Conservation (phyloP, 2,113 vertebrate genomes). For the Rhabdornis inornatus region DNA sequence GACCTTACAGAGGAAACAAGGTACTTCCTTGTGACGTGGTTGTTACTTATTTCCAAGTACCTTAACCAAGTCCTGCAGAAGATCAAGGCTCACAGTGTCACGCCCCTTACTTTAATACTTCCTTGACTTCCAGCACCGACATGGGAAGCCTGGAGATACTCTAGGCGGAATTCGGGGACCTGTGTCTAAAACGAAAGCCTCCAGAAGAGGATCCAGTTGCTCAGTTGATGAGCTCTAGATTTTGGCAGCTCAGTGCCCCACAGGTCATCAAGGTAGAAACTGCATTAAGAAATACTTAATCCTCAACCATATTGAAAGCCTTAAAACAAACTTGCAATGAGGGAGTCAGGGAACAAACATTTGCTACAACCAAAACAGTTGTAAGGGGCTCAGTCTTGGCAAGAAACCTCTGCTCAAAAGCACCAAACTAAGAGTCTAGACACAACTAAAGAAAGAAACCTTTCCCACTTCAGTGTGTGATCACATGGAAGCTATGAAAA, state of each 20-base stretch:
- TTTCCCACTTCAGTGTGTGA: not conserved
- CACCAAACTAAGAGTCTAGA: not conserved
- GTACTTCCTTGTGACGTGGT: not conserved
- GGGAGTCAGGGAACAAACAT: not conserved
- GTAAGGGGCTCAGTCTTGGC: not conserved
- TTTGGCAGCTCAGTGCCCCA: not conserved
- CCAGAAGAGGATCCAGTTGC: not conserved
- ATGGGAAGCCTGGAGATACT: not conserved
- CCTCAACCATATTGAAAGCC: not conserved
- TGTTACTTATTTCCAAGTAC: not conserved
- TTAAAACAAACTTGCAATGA: not conserved
- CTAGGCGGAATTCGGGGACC: not conserved
- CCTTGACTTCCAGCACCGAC: not conserved
- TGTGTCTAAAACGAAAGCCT: not conserved
- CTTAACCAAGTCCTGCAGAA: not conserved
- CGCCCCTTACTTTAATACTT: not conserved
- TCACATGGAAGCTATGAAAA: not conserved
- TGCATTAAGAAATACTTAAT: not conserved
- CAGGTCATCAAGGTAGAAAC: not conserved
- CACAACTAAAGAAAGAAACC: slow-evolving; percentile 15
- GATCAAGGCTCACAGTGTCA: not conserved
- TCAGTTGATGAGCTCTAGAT: not conserved
- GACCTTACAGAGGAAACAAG: not conserved
- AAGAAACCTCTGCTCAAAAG: not conserved
- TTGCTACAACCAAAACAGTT: not conserved